Conservation (phyloP, 2,888 invertebrate genomes). For the Caenorhabditis sinica region DNA sequence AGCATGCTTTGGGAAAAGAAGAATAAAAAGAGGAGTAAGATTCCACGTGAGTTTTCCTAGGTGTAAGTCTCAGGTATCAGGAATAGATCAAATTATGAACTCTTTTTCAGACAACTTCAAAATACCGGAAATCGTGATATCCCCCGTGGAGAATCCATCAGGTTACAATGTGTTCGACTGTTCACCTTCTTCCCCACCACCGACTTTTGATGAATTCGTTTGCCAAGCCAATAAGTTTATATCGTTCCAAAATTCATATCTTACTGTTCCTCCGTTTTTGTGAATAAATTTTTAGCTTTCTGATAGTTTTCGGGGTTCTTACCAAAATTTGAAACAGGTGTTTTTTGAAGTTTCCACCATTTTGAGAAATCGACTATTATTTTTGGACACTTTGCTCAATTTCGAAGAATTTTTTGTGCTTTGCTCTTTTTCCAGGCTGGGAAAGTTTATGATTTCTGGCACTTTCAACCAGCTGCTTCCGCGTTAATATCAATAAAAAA, state of each 20-base stretch:
- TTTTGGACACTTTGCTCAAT: no score
- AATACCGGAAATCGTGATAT: neutral
- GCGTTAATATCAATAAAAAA: no score
- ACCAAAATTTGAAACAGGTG: no score
- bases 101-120: neutral
- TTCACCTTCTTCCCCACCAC: neutral
- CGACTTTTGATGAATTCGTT: neutral
- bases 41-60: neutral
- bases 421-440: no score
- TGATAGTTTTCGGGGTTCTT: no score
- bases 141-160: neutral
- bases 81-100: neutral
- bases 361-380: no score
- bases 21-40: neutral
- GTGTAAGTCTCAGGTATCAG: no score
- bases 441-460: no score
- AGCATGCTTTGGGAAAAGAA: neutral
- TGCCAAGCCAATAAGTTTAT: neutral
- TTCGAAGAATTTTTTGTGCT: no score
- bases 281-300: neutral
- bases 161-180: neutral
- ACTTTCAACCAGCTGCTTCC: no score
- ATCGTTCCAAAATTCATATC: neutral
- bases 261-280: neutral
- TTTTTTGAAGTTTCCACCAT: no score